A percentile compares a stretch with the other conserved stretches of the same genome.
phyloP scores from a whole-genome alignment of 2,113 vertebrate species.

The Phyllostomus hastatus region DNA sequence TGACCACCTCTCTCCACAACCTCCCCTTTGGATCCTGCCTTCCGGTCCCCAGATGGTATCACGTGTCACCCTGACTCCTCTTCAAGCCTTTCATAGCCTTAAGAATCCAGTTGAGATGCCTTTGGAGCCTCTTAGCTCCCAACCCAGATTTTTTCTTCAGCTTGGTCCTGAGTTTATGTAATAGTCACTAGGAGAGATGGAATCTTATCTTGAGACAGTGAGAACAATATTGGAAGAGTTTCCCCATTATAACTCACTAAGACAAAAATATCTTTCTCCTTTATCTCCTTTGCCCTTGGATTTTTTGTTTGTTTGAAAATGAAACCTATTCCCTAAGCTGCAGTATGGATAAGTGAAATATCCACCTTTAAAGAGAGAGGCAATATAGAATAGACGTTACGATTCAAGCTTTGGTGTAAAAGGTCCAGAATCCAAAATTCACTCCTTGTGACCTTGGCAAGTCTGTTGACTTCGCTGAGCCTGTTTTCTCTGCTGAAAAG shows the following conservation, averaged over 20 bases:
- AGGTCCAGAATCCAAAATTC: background rate
- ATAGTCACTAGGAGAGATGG: background rate
- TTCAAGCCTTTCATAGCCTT: background rate
- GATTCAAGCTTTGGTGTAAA: background rate
- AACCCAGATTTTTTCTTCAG: background rate
- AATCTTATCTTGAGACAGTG: background rate
- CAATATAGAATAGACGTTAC: background rate
- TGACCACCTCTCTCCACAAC: background rate
- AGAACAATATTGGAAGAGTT: background rate
- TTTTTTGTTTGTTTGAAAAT: background rate
- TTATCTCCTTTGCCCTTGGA: background rate
- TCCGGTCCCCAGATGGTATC: background rate
- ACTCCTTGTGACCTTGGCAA: background rate
- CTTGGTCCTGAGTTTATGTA: background rate
- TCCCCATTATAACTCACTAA: background rate
- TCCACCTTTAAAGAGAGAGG: background rate
- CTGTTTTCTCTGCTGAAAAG: background rate
- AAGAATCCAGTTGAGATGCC: background rate
- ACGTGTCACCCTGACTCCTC: background rate
- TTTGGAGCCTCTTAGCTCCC: background rate
- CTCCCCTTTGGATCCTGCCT: background rate
- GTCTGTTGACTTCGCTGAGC: background rate
- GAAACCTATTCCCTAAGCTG: background rate
- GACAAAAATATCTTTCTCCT: background rate
- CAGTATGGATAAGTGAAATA: background rate